These are phyloP conservation scores for Euplexia lucipara DNA, from an alignment of 2,888 invertebrate genomes.

Conservation along the genomic window DNA sequence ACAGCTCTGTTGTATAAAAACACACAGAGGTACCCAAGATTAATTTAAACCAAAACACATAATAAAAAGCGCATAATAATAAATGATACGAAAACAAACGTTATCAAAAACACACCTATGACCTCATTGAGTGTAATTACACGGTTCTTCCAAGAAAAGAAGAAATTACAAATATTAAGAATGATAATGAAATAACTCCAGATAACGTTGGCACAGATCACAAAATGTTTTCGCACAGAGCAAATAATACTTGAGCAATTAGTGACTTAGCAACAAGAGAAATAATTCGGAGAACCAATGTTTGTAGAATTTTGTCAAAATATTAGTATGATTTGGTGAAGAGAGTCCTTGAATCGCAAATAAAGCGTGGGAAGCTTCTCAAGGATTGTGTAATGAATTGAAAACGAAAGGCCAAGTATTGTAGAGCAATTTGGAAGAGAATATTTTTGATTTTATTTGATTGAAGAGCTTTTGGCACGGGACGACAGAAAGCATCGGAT, in stretches of 20 bases:
- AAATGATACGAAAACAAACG: conserved; percentile 33
- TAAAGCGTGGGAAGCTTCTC: background rate
- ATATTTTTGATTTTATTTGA: background rate
- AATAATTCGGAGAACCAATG: background rate
- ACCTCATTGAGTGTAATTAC: conserved; percentile 62
- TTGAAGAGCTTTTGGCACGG: background rate
- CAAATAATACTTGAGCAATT: conserved; percentile 16
- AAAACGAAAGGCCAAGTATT: background rate
- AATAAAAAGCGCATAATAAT: conserved; percentile 15
- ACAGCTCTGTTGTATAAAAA: background rate
- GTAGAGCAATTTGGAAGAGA: background rate
- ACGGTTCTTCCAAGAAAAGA: conserved; percentile 29
- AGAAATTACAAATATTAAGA: conserved; percentile 22
- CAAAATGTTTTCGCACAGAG: conserved; percentile 22
- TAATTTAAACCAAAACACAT: conserved; percentile 7
- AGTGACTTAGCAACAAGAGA: conserved; percentile 11
- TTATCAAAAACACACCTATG: conserved; percentile 49
- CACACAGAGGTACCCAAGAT: background rate
- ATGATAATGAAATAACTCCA: conserved; percentile 28
- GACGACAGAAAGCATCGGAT: no score
- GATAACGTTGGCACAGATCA: conserved; percentile 19
- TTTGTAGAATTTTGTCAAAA: conserved; percentile 2
- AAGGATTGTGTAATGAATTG: background rate
- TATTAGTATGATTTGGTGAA: background rate
- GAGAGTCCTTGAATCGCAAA: background rate